Percentiles rank a stretch among this genome's conserved stretches.
Evolutionary conservation across 2,888 invertebrate species (phyloP).

Genomic region (Cephus sareptanus): DNA sequence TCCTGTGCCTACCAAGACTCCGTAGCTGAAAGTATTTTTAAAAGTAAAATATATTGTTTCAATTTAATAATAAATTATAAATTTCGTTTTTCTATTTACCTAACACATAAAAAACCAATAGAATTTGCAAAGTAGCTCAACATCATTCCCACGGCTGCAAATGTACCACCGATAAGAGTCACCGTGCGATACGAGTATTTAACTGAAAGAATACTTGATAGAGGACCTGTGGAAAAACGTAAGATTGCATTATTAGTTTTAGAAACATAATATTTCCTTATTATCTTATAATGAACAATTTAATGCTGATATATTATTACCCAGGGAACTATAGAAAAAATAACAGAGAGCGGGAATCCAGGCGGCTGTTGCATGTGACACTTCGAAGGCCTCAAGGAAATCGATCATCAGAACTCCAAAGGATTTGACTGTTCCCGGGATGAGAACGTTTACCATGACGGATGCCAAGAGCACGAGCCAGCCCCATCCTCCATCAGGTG

Average conservation of each 20-base stretch:
- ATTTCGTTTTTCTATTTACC: conserved; percentile 66
- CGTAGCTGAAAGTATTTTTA: conserved; percentile 73
- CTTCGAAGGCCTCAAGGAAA: conserved; percentile 82
- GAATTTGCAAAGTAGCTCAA: conserved; percentile 84
- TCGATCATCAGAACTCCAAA: conserved; percentile 88
- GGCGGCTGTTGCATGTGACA: conserved; percentile 78
- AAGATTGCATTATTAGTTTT: conserved; percentile 14
- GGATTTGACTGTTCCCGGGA: conserved; percentile 89
- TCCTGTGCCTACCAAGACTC: conserved; percentile 83
- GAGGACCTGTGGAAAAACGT: conserved; percentile 74
- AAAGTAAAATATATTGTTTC: conserved; percentile 8
- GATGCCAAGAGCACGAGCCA: conserved; percentile 80
- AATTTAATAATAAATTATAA: not conserved
- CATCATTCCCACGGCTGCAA: conserved; percentile 87
- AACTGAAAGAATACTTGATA: conserved; percentile 86
- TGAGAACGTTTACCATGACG: conserved; percentile 84
- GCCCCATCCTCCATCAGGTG: conserved; percentile 88
- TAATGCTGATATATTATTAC: conserved; percentile 66
- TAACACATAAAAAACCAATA: conserved; percentile 82
- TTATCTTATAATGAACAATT: not conserved
- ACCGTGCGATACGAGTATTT: conserved; percentile 87
- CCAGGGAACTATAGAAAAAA: conserved; percentile 88
- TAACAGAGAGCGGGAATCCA: conserved; percentile 91
- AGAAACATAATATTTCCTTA: not conserved
- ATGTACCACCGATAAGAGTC: conserved; percentile 83